Percentiles rank a stretch among this genome's conserved stretches.
Evolutionary conservation across 1,140 invertebrate species (phyloP).

Genomic region (Cepaea nemoralis): DNA sequence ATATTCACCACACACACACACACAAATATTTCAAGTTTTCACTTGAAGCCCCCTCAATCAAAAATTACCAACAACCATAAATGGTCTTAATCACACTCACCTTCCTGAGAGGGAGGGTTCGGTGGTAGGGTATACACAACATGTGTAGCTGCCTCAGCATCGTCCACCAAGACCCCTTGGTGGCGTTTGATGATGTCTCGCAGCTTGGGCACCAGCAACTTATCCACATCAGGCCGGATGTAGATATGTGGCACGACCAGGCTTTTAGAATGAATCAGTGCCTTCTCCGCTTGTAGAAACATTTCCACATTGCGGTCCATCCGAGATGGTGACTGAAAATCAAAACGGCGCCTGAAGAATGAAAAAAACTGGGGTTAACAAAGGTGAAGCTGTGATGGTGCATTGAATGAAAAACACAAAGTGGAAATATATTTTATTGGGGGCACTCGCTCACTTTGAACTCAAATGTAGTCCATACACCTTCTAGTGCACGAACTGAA

Average conservation of each 20-base stretch:
- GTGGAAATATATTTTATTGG: too few species aligned
- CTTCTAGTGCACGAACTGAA: too few species aligned
- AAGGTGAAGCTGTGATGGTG: neutral
- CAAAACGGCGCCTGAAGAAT: conserved; percentile 70
- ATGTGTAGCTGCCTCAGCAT: conserved; percentile 90
- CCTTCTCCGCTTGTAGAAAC: conserved; percentile 91
- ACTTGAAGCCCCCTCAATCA: too few species aligned
- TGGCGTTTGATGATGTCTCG: conserved; percentile 91
- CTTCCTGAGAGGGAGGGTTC: conserved; percentile 72
- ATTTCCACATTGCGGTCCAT: conserved; percentile 94
- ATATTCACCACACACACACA: too few species aligned
- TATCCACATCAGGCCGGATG: conserved; percentile 82
- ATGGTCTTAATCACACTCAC: conserved; percentile 33
- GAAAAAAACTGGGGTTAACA: conserved; percentile 37
- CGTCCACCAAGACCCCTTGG: conserved; percentile 85
- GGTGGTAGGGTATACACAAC: conserved; percentile 83
- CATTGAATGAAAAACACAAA: too few species aligned
- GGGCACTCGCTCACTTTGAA: too few species aligned
- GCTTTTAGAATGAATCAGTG: conserved; percentile 85
- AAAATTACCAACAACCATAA: too few species aligned
- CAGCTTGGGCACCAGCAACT: conserved; percentile 81
- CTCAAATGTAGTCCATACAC: too few species aligned
- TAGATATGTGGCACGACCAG: conserved; percentile 82
- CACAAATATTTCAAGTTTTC: too few species aligned
- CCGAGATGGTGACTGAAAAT: conserved; percentile 85